phyloP scores from a whole-genome alignment of 2,888 invertebrate genomes.

The Ophonus ardosiacus region DNA sequence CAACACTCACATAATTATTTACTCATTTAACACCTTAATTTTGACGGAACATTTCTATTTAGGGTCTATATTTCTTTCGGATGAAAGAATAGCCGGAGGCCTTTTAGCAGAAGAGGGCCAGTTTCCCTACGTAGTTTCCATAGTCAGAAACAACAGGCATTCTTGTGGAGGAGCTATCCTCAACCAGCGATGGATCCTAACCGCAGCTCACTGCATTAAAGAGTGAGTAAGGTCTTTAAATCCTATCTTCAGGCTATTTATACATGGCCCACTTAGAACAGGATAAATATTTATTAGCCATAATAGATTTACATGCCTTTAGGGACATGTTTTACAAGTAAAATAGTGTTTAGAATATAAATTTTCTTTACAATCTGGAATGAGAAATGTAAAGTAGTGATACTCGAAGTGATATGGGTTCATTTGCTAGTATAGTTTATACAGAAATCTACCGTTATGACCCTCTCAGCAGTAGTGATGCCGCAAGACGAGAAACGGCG shows the following conservation, averaged over 20 bases:
- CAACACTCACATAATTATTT: too few species aligned
- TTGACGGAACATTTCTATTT: too few species aligned
- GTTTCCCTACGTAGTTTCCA: constrained; percentile 47
- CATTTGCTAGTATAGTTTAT: too few species aligned
- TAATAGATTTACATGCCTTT: neutral
- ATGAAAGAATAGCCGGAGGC: constrained; percentile 23
- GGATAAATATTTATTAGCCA: neutral
- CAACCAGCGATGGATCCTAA: constrained; percentile 43
- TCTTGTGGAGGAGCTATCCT: constrained; percentile 56
- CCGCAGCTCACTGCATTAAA: constrained; percentile 57
- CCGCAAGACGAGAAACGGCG: too few species aligned
- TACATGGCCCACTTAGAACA: neutral
- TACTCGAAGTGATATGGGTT: too few species aligned
- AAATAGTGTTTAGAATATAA: too few species aligned
- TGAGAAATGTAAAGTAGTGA: too few species aligned
- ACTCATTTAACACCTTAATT: too few species aligned
- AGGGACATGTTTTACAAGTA: neutral
- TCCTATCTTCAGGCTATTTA: neutral
- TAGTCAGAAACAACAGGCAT: constrained; percentile 30
- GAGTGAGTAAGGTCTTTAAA: constrained; percentile 11
- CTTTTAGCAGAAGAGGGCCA: constrained; percentile 45
- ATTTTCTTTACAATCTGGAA: too few species aligned
- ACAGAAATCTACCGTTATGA: too few species aligned
- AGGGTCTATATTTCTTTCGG: too few species aligned
- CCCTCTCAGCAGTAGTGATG: too few species aligned